These are phyloP conservation scores for Rotaria macrura DNA, from an alignment of 2,888 invertebrate species.

Conservation along the genomic window DNA sequence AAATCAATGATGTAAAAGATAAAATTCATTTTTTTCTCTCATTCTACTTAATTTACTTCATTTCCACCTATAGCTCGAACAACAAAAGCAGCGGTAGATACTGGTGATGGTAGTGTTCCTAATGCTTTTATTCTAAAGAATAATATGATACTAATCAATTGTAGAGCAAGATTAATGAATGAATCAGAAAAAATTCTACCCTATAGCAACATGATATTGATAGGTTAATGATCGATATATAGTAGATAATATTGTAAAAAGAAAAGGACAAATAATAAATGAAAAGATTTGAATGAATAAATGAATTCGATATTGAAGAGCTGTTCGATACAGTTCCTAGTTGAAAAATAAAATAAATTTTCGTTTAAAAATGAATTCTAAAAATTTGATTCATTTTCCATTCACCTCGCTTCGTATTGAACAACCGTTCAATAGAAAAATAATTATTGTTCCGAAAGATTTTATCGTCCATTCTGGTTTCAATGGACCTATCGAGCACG, in stretches of 20 bases:
- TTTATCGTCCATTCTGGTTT: background rate
- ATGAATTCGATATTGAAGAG: no score
- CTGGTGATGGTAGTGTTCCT: slow-evolving; percentile 58
- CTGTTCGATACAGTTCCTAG: no score
- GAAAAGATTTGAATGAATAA: background rate
- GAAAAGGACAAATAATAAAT: background rate
- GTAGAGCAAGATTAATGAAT: background rate
- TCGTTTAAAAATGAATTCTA: no score
- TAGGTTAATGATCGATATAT: background rate
- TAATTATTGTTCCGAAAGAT: background rate
- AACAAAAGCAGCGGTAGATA: slow-evolving; percentile 57
- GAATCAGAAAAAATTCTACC: background rate
- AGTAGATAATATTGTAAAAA: background rate
- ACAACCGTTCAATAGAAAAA: background rate
- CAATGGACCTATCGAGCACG: background rate
- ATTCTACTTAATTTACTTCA: slow-evolving; percentile 46
- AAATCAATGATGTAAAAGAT: background rate
- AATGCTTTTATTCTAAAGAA: slow-evolving; percentile 52
- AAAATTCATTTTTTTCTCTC: background rate
- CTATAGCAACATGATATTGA: background rate
- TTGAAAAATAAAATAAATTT: no score
- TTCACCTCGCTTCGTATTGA: background rate
- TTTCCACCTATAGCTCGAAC: slow-evolving; percentile 57
- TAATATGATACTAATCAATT: no score
- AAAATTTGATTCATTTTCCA: no score